A percentile compares a stretch with the other conserved stretches of the same genome.
phyloP scores from a whole-genome alignment of 2,113 vertebrate genomes.

The Petaurus breviceps region DNA sequence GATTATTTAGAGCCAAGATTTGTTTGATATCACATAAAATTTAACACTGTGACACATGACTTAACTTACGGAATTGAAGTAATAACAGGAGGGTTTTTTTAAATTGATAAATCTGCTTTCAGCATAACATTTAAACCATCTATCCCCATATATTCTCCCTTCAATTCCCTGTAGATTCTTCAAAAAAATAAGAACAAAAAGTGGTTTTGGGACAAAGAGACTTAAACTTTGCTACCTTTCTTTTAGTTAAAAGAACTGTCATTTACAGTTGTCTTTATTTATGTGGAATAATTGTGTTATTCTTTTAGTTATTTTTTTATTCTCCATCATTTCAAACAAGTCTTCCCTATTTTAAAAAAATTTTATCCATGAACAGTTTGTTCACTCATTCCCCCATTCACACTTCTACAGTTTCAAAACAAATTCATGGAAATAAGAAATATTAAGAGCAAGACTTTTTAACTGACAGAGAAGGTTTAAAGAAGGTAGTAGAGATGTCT shows the following conservation, averaged over 20 bases:
- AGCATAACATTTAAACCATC: neutral
- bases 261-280: neutral
- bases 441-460: constrained; percentile 23
- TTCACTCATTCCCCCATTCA: neutral
- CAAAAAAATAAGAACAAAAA: neutral
- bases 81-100: neutral
- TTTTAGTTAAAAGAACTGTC: neutral
- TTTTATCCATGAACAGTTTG: neutral
- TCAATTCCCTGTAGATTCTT: neutral
- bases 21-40: neutral
- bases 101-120: neutral
- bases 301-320: neutral
- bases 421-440: neutral
- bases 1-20: neutral
- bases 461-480: constrained; percentile 3
- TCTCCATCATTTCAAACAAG: neutral
- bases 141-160: neutral
- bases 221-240: neutral
- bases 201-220: neutral
- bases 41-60: neutral
- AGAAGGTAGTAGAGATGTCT: constrained; percentile 21
- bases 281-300: neutral
- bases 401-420: neutral
- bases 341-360: neutral
- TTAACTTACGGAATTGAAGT: neutral